Base-by-base conservation (phyloP, 2,797 vertebrate species). In the Anguilla marmorata region DNA sequence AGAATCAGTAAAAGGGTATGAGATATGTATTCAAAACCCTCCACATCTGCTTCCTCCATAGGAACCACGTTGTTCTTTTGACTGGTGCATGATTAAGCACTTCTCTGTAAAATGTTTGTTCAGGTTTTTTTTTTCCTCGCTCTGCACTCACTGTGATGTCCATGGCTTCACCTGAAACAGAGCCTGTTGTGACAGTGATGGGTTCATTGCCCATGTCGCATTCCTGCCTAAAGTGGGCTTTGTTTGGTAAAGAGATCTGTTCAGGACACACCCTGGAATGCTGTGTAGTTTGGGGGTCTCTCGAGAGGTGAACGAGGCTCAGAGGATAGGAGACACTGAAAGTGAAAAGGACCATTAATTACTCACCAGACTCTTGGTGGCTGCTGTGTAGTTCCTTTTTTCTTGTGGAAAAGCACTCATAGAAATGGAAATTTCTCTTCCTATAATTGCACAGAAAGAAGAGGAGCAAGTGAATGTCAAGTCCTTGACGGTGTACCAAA, bases 171-270 rank as follows among this genome's bases (percentile, higher is more conserved):
- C 91, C 86, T 94, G 93, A 95, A 95, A 90, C 72, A 89, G 76
- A 89, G 89, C 84, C 85, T 91, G 92, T 92, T 89, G 90, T 89
- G 87, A 90, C 89, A 91, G 88, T 88, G 92, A 93, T 93, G 91
- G 86, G 88, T 88, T 91, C 88, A 95, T 93, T 92, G 60, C 91
- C 93, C 92, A 90, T 93, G 94, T 95, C 94, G 93, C 94, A 96
- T 96, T 96, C 95, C 94, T 93, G 86, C 76, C 87, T 91, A 92
- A 92, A 96, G 95, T 95, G 95, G 93, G 92, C 94, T 95, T 96
- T 96, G 95, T 96, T 95, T 96, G 90, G 94, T 89, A 88, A 96
- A 93, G 90, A 91, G 93, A 94, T 94, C 95, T 92, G 92, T 90
- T 92, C 91, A 88, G 93, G 91, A 90, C 90, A 91, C 87, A 87